Evolutionary conservation across 2,113 vertebrate species (phyloP).

Genomic region (Dolichallabes microphthalmus): DNA sequence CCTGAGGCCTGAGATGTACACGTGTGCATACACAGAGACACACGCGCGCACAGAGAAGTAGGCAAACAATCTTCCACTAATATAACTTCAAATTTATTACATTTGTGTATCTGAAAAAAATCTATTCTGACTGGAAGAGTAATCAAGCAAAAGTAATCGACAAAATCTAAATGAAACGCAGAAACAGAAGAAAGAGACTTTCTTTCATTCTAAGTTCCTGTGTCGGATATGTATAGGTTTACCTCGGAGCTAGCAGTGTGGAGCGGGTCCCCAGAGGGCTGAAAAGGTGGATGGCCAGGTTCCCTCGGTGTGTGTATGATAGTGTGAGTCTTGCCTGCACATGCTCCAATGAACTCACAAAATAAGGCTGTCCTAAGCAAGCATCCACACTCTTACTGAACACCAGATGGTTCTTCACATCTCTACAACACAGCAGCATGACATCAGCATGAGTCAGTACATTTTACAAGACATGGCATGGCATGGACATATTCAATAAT

Average conservation of each 20-base stretch:
- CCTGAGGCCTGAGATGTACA: constrained; percentile 78
- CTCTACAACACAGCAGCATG: constrained; percentile 70
- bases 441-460: neutral
- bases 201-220: neutral
- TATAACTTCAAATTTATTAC: neutral
- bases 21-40: constrained; percentile 4
- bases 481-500: neutral
- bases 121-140: neutral
- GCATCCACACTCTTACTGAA: constrained; percentile 83
- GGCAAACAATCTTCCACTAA: neutral
- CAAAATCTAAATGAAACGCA: neutral
- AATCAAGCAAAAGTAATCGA: constrained; percentile 5
- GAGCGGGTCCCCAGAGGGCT: constrained; percentile 94
- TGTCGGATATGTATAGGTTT: neutral
- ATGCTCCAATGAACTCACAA: constrained; percentile 86
- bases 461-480: neutral
- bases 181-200: constrained; percentile 18
- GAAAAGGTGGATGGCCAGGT: constrained; percentile 89
- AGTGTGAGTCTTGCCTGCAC: constrained; percentile 88
- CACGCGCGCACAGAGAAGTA: neutral
- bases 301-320: constrained; percentile 90
- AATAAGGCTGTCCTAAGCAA: constrained; percentile 83
- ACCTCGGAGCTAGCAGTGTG: constrained; percentile 90
- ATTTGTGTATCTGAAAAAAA: neutral
- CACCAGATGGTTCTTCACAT: constrained; percentile 86